Evolutionary conservation across 2,888 invertebrate genomes (phyloP).

Genomic region (Apodemia duryi): DNA sequence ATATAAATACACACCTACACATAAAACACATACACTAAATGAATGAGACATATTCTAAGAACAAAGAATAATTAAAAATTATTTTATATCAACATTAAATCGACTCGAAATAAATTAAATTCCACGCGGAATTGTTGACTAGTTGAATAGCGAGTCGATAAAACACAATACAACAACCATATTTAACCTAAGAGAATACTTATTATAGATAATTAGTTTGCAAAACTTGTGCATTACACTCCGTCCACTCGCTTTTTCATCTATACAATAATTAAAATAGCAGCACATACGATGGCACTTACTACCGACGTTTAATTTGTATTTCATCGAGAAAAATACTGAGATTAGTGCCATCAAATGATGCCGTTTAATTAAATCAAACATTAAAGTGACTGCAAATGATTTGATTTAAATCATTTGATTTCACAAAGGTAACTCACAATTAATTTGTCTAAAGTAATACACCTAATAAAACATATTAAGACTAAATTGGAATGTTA

Average conservation of each 20-base stretch:
- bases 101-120: conserved; percentile 36
- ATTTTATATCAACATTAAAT: conserved; percentile 50
- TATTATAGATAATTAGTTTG: conserved; percentile 43
- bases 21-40: conserved; percentile 68
- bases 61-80: conserved; percentile 56
- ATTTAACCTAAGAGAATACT: conserved; percentile 58
- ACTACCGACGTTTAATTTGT: conserved; percentile 26
- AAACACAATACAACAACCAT: conserved; percentile 73
- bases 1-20: conserved; percentile 58
- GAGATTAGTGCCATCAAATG: conserved; percentile 8
- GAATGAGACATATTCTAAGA: conserved; percentile 61
- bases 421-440: conserved; percentile 53
- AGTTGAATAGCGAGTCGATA: conserved; percentile 54
- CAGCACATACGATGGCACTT: conserved; percentile 26
- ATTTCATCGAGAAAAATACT: conserved; percentile 21
- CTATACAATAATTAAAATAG: conserved; percentile 35
- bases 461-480: conserved; percentile 59
- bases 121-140: conserved; percentile 43
- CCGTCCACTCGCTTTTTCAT: conserved; percentile 40
- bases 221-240: conserved; percentile 65
- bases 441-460: conserved; percentile 58
- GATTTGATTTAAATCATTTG: conserved; percentile 25
- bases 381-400: conserved; percentile 32
- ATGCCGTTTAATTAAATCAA: conserved; percentile 13
- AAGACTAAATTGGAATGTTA: conserved; percentile 62